Conservation (phyloP, 1,140 invertebrate genomes). For the Trichonephila inaurata region DNA sequence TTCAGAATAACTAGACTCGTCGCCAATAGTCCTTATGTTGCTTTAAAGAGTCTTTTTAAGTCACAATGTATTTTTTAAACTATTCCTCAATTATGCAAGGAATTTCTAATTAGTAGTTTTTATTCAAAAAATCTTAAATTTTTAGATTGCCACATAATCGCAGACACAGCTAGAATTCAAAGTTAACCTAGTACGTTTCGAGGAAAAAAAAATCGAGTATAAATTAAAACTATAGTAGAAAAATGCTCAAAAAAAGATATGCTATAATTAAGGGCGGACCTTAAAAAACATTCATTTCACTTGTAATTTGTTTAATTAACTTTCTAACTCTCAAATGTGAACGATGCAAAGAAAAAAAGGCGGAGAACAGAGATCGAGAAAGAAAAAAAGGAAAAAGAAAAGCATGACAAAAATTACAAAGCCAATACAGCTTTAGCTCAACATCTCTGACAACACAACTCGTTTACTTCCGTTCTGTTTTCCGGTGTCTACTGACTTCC, state of each 20-base stretch:
- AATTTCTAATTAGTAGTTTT: conserved; percentile 18
- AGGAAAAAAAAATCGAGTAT: background rate
- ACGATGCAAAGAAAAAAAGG: background rate
- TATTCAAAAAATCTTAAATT: background rate
- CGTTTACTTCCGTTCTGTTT: conserved; percentile 43
- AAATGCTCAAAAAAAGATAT: background rate
- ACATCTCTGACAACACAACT: conserved; percentile 40
- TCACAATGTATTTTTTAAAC: background rate
- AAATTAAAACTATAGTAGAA: background rate
- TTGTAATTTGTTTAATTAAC: conserved; percentile 67
- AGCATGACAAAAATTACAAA: conserved; percentile 16
- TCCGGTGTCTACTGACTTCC: conserved; percentile 58
- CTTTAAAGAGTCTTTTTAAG: too few relatives aligned
- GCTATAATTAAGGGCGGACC: background rate
- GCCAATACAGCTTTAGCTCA: conserved; percentile 47
- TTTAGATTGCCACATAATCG: background rate
- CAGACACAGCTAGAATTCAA: background rate
- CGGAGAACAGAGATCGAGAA: background rate
- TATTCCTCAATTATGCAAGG: background rate
- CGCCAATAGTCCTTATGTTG: too few relatives aligned
- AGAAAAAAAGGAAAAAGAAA: conserved; percentile 12
- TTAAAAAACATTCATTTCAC: conserved; percentile 53
- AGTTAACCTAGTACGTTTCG: background rate
- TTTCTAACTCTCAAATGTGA: conserved; percentile 35
- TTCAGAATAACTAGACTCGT: too few relatives aligned